Base-by-base conservation (phyloP, 2,888 invertebrate genomes). In the Petrolisthes manimaculis region DNA sequence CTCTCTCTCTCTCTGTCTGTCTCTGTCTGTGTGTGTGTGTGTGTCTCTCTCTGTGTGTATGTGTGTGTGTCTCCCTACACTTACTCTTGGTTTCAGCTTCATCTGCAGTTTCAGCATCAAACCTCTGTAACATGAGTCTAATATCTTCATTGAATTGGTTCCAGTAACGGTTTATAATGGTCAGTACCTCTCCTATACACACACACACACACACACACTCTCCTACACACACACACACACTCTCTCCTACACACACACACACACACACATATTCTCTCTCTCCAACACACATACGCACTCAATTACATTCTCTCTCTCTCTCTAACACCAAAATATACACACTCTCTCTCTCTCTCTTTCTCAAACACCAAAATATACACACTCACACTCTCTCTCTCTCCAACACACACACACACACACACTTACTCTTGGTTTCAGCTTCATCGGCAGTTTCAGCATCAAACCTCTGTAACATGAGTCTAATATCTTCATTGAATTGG, bases 371-470 rank as follows among this genome's bases (percentile, higher is more conserved):
- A n/a, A n/a, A n/a, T n/a, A 37, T 2, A 37, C 37, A 37, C 37
- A 37, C 37, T 1, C 37, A 37, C 37, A 37, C 37, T 71, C 71
- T 71, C 71, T 71, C 71, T 18, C 71, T 18, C 71, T 61, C 77
- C 14, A 51, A 4, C 77, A 9, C 77, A 4, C 77, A 9, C 8
- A 4, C 24, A 84, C 18, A 21, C 5, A 78, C 71, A 37, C 5
- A 92, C 93, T 94, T 94, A 97, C 97, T 98, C 94, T 97, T 97
- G 92, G 97, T 98, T 93, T 98, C 98, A 0, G 96, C 96, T 93
- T 98, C 98, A 94, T 98, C 98, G 5, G 98, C 97, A 14, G 98
- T 98, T 93, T 99, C 99, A 0, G 98, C 97, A 94, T 99, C 99
- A 94, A 99, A 99, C 91, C 99, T 95, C 93, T 99, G 98, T 91